Evolutionary conservation across 2,113 vertebrate species (phyloP).

Genomic region (Benitochromis conjunctus): DNA sequence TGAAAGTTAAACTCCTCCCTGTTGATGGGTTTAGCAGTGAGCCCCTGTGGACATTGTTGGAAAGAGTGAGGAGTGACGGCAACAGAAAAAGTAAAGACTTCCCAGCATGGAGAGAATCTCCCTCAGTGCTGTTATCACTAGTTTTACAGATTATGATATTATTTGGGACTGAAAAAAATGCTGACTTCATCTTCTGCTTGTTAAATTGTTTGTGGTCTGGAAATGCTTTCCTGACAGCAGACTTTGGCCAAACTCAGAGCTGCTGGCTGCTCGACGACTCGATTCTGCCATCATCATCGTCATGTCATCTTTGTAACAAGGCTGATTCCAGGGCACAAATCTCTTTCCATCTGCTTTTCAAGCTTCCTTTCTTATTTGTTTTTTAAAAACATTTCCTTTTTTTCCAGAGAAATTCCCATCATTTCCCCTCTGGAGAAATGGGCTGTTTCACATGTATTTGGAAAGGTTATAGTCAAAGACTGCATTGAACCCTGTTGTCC

Average conservation of each 20-base stretch:
- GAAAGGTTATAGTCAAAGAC: not conserved
- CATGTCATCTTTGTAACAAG: not conserved
- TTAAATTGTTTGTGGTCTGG: constrained; percentile 15
- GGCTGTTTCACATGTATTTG: constrained; percentile 1
- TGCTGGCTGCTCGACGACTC: not conserved
- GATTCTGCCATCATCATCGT: not conserved
- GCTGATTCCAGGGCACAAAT: not conserved
- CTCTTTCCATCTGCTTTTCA: not conserved
- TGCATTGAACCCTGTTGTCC: not conserved
- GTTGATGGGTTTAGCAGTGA: constrained; percentile 24
- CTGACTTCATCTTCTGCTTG: not conserved
- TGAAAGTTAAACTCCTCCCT: not conserved
- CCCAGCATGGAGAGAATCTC: not conserved
- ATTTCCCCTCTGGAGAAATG: constrained; percentile 1
- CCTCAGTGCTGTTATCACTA: not conserved
- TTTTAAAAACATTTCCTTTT: not conserved
- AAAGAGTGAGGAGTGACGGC: constrained; percentile 16
- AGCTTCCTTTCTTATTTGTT: not conserved
- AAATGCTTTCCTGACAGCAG: constrained; percentile 14
- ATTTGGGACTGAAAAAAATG: not conserved
- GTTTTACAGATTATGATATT: constrained; percentile 3
- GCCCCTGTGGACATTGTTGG: not conserved
- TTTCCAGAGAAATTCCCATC: constrained; percentile 44
- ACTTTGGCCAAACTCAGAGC: not conserved
- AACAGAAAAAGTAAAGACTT: not conserved